phyloP scores from a whole-genome alignment of 2,797 vertebrate genomes.

The Siniperca undulata region DNA sequence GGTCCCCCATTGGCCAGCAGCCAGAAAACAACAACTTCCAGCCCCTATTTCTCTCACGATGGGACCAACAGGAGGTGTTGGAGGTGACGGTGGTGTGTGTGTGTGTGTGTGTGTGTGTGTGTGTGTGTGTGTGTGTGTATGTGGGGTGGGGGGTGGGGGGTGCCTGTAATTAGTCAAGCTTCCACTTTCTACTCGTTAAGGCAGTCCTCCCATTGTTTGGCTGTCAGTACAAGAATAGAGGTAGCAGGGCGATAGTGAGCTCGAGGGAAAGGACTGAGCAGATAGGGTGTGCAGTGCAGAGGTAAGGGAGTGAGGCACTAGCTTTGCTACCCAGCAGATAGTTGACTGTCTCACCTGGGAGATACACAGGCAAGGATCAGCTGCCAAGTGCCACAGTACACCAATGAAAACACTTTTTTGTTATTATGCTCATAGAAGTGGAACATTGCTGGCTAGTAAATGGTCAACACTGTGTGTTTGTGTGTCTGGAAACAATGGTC shows the following conservation, averaged over 20 bases:
- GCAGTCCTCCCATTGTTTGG: constrained; percentile 76
- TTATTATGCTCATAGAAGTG: constrained; percentile 53
- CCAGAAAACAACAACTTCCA: constrained; percentile 70
- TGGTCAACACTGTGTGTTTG: constrained; percentile 44
- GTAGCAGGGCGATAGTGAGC: constrained; percentile 50
- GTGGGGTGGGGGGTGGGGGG: too few species aligned
- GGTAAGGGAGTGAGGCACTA: constrained; percentile 35
- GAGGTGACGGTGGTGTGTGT: constrained; percentile 13
- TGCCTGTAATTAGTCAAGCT: constrained; percentile 77
- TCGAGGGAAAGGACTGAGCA: constrained; percentile 51
- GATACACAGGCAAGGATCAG: constrained; percentile 31
- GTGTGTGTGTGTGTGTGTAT: neutral
- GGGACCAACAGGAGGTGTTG: constrained; percentile 50
- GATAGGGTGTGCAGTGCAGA: constrained; percentile 31
- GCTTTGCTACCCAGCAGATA: constrained; percentile 50
- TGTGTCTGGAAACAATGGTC: constrained; percentile 65
- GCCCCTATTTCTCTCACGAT: constrained; percentile 63
- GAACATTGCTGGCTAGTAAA: constrained; percentile 58
- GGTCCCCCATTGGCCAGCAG: constrained; percentile 71
- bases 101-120: too few species aligned
- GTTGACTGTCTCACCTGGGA: constrained; percentile 67
- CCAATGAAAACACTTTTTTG: constrained; percentile 44
- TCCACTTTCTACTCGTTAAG: constrained; percentile 73
- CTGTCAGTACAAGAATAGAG: constrained; percentile 67
- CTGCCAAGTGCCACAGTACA: constrained; percentile 43